Percentiles rank a stretch among this genome's conserved stretches.
phyloP scores from a whole-genome alignment of 2,797 vertebrate species.

The Sebastes minor region DNA sequence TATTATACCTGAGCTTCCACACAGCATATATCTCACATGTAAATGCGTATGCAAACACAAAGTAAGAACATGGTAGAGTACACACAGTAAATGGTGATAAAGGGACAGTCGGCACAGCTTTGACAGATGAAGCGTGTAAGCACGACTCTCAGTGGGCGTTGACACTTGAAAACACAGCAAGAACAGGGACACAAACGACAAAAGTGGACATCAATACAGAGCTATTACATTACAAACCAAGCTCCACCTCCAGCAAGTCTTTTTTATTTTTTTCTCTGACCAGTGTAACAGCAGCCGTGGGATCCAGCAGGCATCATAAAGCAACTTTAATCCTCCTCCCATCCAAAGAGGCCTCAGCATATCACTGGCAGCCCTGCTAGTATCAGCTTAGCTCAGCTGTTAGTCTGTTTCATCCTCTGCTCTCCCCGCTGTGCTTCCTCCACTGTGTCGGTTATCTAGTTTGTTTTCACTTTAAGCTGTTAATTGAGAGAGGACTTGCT shows the following conservation, averaged over 20 bases:
- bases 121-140: neutral
- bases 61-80: neutral
- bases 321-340: constrained; percentile 54
- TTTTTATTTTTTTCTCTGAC: neutral
- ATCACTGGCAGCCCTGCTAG: constrained; percentile 39
- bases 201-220: constrained; percentile 30
- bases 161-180: constrained; percentile 8
- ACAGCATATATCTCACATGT: neutral
- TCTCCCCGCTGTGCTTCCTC: neutral
- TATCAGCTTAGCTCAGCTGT: constrained; percentile 56
- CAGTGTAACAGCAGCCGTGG: constrained; percentile 37
- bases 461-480: constrained; percentile 15
- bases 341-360: constrained; percentile 53
- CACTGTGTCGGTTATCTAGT: neutral
- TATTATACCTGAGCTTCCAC: neutral
- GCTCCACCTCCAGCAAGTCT: constrained; percentile 31
- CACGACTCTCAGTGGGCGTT: constrained; percentile 4
- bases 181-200: constrained; percentile 34
- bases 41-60: constrained; percentile 48
- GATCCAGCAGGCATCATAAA: constrained; percentile 37
- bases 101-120: neutral
- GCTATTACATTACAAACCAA: constrained; percentile 39
- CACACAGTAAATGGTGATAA: neutral
- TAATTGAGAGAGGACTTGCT: neutral
- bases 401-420: constrained; percentile 36